A percentile compares a stretch with the other conserved stretches of the same genome.
phyloP scores from a whole-genome alignment of 2,113 vertebrate species.

The Trematomus loennbergii region DNA sequence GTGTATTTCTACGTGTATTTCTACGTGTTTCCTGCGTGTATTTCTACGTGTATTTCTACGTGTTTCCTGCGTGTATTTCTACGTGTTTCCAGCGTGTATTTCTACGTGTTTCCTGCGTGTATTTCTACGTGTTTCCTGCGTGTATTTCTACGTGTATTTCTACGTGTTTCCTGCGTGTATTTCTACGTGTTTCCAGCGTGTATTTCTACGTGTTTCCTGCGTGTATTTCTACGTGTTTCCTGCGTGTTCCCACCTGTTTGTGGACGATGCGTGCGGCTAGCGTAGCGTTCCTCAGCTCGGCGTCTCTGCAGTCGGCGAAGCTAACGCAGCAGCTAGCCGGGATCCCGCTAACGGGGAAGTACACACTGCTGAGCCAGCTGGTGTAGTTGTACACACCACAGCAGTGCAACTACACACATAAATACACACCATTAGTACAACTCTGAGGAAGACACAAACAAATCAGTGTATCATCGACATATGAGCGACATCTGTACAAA shows the following conservation, averaged over 20 bases:
- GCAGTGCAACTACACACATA: slow-evolving; percentile 88
- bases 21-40: too few relatives aligned
- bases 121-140: too few relatives aligned
- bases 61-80: too few relatives aligned
- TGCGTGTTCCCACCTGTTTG: slow-evolving; percentile 86
- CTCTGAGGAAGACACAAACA: not conserved
- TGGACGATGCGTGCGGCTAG: slow-evolving; percentile 90
- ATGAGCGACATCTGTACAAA: not conserved
- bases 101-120: too few relatives aligned
- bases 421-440: slow-evolving; percentile 1
- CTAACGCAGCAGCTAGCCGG: slow-evolving; percentile 93
- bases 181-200: too few relatives aligned
- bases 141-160: too few relatives aligned
- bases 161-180: too few relatives aligned
- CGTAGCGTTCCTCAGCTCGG: slow-evolving; percentile 91
- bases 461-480: not conserved
- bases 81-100: too few relatives aligned
- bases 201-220: too few relatives aligned
- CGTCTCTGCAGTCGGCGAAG: slow-evolving; percentile 87
- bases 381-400: slow-evolving; percentile 96
- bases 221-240: not conserved
- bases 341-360: slow-evolving; percentile 88
- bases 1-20: too few relatives aligned
- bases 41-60: too few relatives aligned
- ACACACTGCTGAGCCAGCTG: slow-evolving; percentile 92